These are phyloP conservation scores for Otus sunia DNA, from an alignment of 2,113 vertebrate genomes.

Conservation along the genomic window DNA sequence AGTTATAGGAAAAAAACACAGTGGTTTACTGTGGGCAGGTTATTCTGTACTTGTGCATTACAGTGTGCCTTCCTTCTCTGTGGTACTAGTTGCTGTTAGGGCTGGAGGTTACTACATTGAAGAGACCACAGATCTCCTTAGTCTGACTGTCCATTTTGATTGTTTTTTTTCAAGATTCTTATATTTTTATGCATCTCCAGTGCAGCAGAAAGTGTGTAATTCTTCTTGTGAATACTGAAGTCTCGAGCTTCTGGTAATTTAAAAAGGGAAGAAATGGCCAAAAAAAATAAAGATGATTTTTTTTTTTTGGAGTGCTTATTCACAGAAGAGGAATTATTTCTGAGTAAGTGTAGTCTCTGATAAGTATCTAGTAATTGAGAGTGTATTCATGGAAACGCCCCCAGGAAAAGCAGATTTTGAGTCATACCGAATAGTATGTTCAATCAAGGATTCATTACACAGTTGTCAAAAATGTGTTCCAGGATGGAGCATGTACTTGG, in stretches of 20 bases:
- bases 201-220: background rate
- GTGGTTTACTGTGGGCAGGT: background rate
- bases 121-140: background rate
- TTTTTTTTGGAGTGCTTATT: background rate
- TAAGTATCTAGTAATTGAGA: background rate
- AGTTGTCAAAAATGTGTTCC: background rate
- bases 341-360: background rate
- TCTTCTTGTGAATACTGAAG: background rate
- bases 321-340: background rate
- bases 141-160: background rate
- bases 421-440: background rate
- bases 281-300: background rate
- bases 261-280: background rate
- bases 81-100: background rate
- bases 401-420: constrained; percentile 13
- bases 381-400: background rate
- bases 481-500: background rate
- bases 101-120: background rate
- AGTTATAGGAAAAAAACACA: background rate
- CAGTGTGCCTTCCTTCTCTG: background rate
- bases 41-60: background rate
- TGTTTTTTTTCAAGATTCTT: background rate
- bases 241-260: constrained; percentile 1
- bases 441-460: background rate
- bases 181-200: background rate